Evolutionary conservation across 2,113 vertebrate species (phyloP).

Genomic region (Aix galericulata): DNA sequence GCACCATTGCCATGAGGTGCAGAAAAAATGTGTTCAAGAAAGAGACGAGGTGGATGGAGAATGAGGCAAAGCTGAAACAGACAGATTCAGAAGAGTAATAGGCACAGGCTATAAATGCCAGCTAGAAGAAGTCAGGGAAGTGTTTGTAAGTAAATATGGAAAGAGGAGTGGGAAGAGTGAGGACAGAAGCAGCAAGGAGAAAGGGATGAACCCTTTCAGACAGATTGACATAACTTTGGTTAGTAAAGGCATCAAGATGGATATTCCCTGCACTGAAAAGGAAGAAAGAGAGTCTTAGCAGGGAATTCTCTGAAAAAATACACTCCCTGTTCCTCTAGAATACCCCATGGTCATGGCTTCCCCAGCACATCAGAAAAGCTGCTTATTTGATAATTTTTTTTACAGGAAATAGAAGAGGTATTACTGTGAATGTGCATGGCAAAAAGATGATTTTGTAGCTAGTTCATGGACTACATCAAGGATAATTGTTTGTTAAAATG

Average conservation of each 20-base stretch:
- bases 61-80: neutral
- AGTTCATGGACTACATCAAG: neutral
- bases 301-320: neutral
- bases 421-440: neutral
- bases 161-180: constrained; percentile 27
- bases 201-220: neutral
- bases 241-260: neutral
- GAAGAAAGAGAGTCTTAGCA: neutral
- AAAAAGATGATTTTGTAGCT: neutral
- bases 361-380: fast-evolving
- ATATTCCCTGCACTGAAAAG: neutral
- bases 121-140: neutral
- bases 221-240: neutral
- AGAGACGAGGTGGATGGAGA: neutral
- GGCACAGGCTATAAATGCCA: neutral
- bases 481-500: neutral
- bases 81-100: neutral
- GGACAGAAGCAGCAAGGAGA: neutral
- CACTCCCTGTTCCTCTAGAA: neutral
- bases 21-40: neutral
- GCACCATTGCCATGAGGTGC: neutral
- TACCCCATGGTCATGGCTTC: neutral
- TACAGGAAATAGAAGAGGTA: neutral
- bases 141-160: constrained; percentile 18
- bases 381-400: neutral